Conservation (phyloP, 1,140 invertebrate species). For the Drosophila nebulosa region DNA sequence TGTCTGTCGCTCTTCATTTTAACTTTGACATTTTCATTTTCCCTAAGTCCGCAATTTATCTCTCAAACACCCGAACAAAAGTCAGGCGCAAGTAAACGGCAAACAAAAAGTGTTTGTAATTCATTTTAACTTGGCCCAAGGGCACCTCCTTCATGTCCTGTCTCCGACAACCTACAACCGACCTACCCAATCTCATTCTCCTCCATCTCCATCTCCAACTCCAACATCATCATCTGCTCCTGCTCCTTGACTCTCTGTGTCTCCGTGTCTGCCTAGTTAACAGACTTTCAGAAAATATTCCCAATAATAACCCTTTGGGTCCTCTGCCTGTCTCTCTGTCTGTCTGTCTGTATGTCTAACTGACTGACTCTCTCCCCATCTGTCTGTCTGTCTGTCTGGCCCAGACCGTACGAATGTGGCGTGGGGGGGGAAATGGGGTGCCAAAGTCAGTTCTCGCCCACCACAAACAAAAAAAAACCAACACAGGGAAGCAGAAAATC, state of each 20-base stretch:
- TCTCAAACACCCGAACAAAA: constrained; percentile 16
- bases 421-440: constrained; percentile 27
- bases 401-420: neutral
- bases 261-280: neutral
- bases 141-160: constrained; percentile 9
- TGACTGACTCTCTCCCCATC: constrained; percentile 22
- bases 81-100: constrained; percentile 48
- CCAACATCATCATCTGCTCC: neutral
- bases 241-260: neutral
- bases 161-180: constrained; percentile 5
- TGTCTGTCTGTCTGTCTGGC: neutral
- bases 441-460: constrained; percentile 49
- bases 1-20: constrained; percentile 16
- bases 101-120: constrained; percentile 78
- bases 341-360: constrained; percentile 36
- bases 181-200: constrained; percentile 38
- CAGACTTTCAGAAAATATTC: constrained; percentile 13
- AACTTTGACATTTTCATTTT: constrained; percentile 70
- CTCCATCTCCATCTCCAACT: neutral
- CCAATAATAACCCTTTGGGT: constrained; percentile 34
- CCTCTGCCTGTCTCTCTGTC: constrained; percentile 1
- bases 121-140: constrained; percentile 71
- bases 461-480: constrained; percentile 12
- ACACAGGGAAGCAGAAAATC: neutral
- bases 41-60: constrained; percentile 33